phyloP scores from a whole-genome alignment of 2,113 vertebrate genomes.

The Hippocampus abdominalis region DNA sequence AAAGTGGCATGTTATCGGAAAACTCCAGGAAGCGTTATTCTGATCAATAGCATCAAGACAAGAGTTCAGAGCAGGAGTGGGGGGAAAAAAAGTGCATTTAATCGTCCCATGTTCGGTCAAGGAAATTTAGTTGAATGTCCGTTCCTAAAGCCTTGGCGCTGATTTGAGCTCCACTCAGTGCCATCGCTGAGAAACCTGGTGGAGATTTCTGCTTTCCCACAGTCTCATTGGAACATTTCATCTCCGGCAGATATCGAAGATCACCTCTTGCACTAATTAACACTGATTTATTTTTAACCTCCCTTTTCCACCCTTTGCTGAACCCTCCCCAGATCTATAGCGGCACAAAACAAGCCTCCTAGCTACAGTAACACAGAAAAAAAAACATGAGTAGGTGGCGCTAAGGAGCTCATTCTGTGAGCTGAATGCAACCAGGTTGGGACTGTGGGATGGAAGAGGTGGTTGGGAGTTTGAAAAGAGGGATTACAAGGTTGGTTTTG shows the following conservation, averaged over 20 bases:
- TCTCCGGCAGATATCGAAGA: background rate
- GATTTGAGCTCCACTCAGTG: background rate
- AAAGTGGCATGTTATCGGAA: background rate
- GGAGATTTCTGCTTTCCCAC: conserved; percentile 4
- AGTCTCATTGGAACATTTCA: background rate
- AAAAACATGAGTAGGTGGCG: conserved; percentile 43
- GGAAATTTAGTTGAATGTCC: background rate
- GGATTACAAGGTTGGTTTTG: conserved; percentile 51
- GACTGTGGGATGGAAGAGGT: conserved; percentile 35
- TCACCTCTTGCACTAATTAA: conserved; percentile 15
- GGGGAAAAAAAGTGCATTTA: background rate
- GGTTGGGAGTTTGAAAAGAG: conserved; percentile 41
- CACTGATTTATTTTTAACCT: conserved; percentile 31
- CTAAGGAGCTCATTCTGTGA: conserved; percentile 41
- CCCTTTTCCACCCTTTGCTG: conserved; percentile 19
- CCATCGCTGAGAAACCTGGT: background rate
- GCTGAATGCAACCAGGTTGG: conserved; percentile 26
- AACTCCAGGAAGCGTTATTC: background rate
- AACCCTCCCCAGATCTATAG: conserved; percentile 14
- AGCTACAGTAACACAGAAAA: conserved; percentile 24
- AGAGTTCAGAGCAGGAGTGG: background rate
- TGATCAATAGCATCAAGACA: background rate
- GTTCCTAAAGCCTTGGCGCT: no score
- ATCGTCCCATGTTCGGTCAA: background rate
- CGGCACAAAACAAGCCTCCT: background rate